phyloP scores from a whole-genome alignment of 2,888 invertebrate genomes.

The Oasisia sp. region DNA sequence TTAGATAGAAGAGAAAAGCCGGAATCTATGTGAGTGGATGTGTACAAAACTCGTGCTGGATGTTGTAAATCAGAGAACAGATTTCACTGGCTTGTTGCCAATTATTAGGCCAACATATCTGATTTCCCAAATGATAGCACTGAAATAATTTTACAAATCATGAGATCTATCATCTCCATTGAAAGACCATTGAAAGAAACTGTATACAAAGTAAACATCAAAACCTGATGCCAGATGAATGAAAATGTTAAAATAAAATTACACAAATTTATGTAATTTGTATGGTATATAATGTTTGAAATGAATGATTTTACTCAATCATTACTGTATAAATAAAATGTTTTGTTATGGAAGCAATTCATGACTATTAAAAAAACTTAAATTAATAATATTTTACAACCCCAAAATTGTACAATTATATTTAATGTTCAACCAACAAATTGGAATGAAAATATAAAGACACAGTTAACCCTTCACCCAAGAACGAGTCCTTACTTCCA shows the following conservation, averaged over 20 bases:
- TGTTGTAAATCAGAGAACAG: neutral
- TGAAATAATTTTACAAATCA: neutral
- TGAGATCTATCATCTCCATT: neutral
- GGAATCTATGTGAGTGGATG: neutral
- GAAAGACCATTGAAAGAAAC: too few species aligned
- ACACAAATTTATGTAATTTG: too few species aligned
- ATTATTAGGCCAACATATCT: neutral
- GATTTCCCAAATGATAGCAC: neutral
- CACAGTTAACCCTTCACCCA: neutral
- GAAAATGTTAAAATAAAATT: too few species aligned
- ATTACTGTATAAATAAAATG: too few species aligned
- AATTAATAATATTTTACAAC: neutral
- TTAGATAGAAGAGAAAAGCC: neutral
- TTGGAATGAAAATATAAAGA: neutral
- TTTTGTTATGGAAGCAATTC: too few species aligned
- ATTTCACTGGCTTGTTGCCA: neutral
- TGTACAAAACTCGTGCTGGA: neutral
- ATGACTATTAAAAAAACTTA: too few species aligned
- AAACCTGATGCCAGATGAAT: too few species aligned
- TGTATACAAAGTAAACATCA: too few species aligned
- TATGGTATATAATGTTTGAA: too few species aligned
- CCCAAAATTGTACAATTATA: neutral
- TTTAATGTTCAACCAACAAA: neutral
- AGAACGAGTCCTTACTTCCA: neutral
- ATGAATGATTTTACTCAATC: too few species aligned